Evolutionary conservation across 1,140 invertebrate genomes (phyloP).

Genomic region (Halictus rubicundus): DNA sequence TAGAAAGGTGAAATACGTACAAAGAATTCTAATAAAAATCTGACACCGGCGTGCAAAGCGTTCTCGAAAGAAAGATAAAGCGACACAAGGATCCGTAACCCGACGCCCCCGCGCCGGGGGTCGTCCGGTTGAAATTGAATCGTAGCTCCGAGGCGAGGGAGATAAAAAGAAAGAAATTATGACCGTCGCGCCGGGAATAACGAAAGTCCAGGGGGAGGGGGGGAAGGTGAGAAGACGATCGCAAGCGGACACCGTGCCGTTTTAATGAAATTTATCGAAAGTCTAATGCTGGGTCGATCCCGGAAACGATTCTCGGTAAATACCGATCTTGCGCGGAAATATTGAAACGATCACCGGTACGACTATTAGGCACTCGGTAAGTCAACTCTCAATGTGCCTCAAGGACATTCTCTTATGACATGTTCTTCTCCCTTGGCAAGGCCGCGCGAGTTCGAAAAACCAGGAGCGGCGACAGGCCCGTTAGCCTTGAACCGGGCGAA

Average conservation of each 20-base stretch:
- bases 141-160: constrained; percentile 33
- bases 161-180: constrained; percentile 56
- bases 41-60: constrained; percentile 45
- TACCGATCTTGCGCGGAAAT: no score
- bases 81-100: constrained; percentile 57
- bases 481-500: neutral
- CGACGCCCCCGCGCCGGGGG: constrained; percentile 34
- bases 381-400: no score
- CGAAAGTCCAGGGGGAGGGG: constrained; percentile 27
- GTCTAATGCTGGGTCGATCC: no score
- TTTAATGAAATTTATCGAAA: constrained; percentile 2
- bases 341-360: no score
- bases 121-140: constrained; percentile 65
- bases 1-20: constrained; percentile 39
- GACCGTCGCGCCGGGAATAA: constrained; percentile 43
- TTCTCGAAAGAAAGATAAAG: constrained; percentile 52
- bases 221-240: neutral
- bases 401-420: no score
- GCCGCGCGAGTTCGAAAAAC: neutral
- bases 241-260: neutral
- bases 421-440: no score
- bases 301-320: neutral
- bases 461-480: neutral
- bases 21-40: constrained; percentile 69
- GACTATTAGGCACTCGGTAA: no score